A percentile compares a stretch with the other conserved stretches of the same genome.
These are phyloP conservation scores for Ornithoptera alexandrae DNA, from an alignment of 2,888 invertebrate species.

Conservation along the genomic window DNA sequence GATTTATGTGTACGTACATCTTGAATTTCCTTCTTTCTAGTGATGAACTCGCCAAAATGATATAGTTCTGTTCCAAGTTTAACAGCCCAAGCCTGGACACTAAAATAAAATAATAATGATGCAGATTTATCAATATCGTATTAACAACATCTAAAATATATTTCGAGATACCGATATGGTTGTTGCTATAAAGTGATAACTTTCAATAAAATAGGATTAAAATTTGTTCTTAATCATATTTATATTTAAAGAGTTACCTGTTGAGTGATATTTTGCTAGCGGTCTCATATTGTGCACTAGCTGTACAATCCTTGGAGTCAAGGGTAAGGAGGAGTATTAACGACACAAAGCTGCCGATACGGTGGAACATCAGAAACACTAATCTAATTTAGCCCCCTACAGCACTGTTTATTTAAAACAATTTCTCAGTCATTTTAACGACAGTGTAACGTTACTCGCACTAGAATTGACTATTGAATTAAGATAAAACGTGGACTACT, in stretches of 20 bases:
- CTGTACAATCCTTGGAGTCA: slow-evolving; percentile 69
- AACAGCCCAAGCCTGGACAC: slow-evolving; percentile 90
- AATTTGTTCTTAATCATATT: not conserved
- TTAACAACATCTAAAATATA: not conserved
- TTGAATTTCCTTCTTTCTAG: slow-evolving; percentile 87
- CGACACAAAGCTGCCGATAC: slow-evolving; percentile 53
- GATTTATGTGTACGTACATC: slow-evolving; percentile 77
- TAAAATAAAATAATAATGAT: slow-evolving; percentile 43
- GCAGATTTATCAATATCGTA: not conserved
- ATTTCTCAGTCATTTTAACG: slow-evolving; percentile 35
- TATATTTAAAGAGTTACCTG: slow-evolving; percentile 55
- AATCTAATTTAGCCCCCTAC: slow-evolving; percentile 45
- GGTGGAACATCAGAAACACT: slow-evolving; percentile 74
- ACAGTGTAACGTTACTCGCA: not conserved
- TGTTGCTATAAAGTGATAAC: not conserved
- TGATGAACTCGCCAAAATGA: slow-evolving; percentile 89
- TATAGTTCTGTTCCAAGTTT: slow-evolving; percentile 89
- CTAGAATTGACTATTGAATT: slow-evolving; percentile 26
- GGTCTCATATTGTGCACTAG: slow-evolving; percentile 66
- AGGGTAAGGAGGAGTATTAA: slow-evolving; percentile 64
- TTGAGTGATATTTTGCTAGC: slow-evolving; percentile 66
- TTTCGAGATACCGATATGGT: not conserved
- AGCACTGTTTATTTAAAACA: slow-evolving; percentile 38
- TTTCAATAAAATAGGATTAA: not conserved
- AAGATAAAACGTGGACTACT: slow-evolving; percentile 32